Evolutionary conservation across 1,140 invertebrate species (phyloP).

Genomic region (Drosophila setifemur): DNA sequence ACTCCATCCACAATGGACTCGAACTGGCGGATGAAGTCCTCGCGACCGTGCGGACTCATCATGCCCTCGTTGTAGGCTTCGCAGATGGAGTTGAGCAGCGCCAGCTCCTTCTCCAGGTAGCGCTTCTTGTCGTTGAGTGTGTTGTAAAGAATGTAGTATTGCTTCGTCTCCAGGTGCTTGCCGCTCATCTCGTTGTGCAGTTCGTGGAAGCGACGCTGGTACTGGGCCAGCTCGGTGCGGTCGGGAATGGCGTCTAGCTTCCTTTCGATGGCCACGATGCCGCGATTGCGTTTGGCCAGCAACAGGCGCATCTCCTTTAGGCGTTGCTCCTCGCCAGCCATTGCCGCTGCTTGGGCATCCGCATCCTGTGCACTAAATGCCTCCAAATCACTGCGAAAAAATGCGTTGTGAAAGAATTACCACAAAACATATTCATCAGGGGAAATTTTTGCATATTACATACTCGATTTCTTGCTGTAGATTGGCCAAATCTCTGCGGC

Average conservation of each 20-base stretch:
- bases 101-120: slow-evolving; percentile 95
- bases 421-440: too few species aligned
- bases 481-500: slow-evolving; percentile 86
- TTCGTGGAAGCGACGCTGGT: slow-evolving; percentile 97
- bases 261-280: slow-evolving; percentile 89
- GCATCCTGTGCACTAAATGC: slow-evolving; percentile 82
- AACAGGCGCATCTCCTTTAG: slow-evolving; percentile 84
- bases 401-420: too few species aligned
- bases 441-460: too few species aligned
- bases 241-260: slow-evolving; percentile 96
- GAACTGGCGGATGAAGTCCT: slow-evolving; percentile 94
- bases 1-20: slow-evolving; percentile 93
- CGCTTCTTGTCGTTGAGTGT: slow-evolving; percentile 96
- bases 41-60: slow-evolving; percentile 87
- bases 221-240: slow-evolving; percentile 95
- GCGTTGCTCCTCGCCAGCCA: slow-evolving; percentile 84
- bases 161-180: slow-evolving; percentile 98
- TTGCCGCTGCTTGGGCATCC: slow-evolving; percentile 83
- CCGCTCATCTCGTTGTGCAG: slow-evolving; percentile 97
- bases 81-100: slow-evolving; percentile 95
- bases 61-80: slow-evolving; percentile 94
- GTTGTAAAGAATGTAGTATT: slow-evolving; percentile 98
- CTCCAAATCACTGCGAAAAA: slow-evolving; percentile 83
- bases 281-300: slow-evolving; percentile 91
- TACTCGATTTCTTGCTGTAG: slow-evolving; percentile 85